Evolutionary conservation across 1,140 invertebrate species (phyloP).

Genomic region (Cephus cinctus): DNA sequence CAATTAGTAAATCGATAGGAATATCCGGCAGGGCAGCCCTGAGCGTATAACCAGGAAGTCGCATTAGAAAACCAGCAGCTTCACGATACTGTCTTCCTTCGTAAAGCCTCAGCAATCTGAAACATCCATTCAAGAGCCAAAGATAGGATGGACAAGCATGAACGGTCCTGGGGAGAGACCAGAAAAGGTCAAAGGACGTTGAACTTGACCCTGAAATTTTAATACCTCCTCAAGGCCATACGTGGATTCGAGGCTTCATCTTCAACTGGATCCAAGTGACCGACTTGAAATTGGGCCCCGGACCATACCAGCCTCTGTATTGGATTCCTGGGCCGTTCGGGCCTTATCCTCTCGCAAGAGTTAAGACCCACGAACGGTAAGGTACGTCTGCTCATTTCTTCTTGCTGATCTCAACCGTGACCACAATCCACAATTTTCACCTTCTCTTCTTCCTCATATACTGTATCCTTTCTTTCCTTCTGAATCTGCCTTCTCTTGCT

Average conservation of each 20-base stretch:
- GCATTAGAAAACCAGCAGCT: constrained; percentile 73
- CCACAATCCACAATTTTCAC: background rate
- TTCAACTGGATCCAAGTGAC: constrained; percentile 57
- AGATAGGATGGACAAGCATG: too few species aligned
- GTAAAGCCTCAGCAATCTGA: constrained; percentile 67
- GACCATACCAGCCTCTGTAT: constrained; percentile 41
- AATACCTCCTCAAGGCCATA: constrained; percentile 66
- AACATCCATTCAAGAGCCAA: too few species aligned
- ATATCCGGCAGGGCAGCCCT: constrained; percentile 73
- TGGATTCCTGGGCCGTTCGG: constrained; percentile 40
- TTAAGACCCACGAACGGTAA: constrained; percentile 25
- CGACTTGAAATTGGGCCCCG: constrained; percentile 41
- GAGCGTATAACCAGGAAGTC: constrained; percentile 73
- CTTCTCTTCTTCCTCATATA: constrained; percentile 14
- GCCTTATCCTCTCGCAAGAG: constrained; percentile 45
- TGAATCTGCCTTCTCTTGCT: constrained; percentile 2
- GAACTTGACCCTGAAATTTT: too few species aligned
- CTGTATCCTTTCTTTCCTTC: constrained; percentile 9
- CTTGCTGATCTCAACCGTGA: background rate
- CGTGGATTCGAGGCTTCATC: constrained; percentile 72
- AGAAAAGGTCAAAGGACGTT: too few species aligned
- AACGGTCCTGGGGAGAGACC: background rate
- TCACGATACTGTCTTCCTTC: constrained; percentile 79
- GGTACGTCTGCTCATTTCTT: constrained; percentile 35
- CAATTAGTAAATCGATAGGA: constrained; percentile 82